Base-by-base conservation (phyloP, 2,888 invertebrate genomes). In the Gastrophysa polygoni region DNA sequence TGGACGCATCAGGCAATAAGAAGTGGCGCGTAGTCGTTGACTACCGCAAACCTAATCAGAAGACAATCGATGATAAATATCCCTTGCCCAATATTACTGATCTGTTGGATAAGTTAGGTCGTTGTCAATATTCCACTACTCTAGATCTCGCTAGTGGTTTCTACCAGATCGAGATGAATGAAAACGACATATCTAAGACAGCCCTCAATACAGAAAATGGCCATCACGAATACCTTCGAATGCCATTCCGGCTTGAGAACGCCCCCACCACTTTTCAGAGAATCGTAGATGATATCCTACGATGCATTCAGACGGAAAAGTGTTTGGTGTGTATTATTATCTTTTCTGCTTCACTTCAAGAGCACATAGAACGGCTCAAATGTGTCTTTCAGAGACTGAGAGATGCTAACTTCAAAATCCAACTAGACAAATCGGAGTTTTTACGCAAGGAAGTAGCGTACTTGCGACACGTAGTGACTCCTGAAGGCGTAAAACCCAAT, bases 161-260 rank as follows among this genome's bases (percentile, higher is more conserved):
- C 49, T 66, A 68, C 49, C 68, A 66, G 28, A 64, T 68, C 21
- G 59, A 65, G 59, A 63, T 65, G 55, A 20, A 51, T 10, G n/a
- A 56, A 21, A 24, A 55, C 20, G 32, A 44, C 14, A 59, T 63
- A 5, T 11, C 48, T 38, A 66, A 62, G 58, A 68, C 68, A 0
- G 64, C 60, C 10, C 64, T 66, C 32, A 49, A 38, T 11, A 43
- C 49, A 21, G 61, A 59, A 14, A 57, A 51, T 17, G 68, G 56
- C 1, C 65, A 65, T 18, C 57, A 24, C 21, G 56, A 48, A 44
- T 57, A 38, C 21, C 1, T 50, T 6, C 14, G 60, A 32, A 50
- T 66, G 60, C 57, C 60, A 2, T 62, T 63, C 46, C 61, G 66
- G 8, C 34, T 65, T 7, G 63, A 66, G 54, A 63, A 63, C 18